Conservation (phyloP, 2,888 invertebrate species). For the Agapostemon virescens region DNA sequence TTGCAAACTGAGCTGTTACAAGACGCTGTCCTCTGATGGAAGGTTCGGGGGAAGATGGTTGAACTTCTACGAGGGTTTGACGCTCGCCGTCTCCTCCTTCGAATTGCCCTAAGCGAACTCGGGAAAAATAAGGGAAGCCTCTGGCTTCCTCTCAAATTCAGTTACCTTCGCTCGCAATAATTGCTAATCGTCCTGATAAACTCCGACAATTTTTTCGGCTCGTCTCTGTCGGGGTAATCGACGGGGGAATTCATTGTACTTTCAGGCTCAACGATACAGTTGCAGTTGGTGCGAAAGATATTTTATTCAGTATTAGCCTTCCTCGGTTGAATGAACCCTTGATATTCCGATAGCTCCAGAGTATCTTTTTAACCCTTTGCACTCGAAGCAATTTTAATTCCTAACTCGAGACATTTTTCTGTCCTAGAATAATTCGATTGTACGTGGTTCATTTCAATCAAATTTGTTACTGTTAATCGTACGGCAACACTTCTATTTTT, state of each 20-base stretch:
- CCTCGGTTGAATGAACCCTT: too few species aligned
- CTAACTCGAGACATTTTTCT: too few species aligned
- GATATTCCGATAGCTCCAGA: too few species aligned
- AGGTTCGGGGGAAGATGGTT: slow-evolving; percentile 62
- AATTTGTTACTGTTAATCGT: too few species aligned
- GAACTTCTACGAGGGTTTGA: slow-evolving; percentile 63
- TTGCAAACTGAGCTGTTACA: slow-evolving; percentile 64
- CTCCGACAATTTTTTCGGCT: background rate
- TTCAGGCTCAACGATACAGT: too few species aligned
- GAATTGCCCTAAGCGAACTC: slow-evolving; percentile 53
- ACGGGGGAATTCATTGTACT: background rate
- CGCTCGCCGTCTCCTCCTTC: slow-evolving; percentile 55
- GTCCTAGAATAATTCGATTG: too few species aligned
- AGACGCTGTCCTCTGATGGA: slow-evolving; percentile 37
- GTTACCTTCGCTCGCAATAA: background rate
- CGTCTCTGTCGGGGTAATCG: background rate
- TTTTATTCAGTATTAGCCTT: too few species aligned
- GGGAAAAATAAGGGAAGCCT: slow-evolving; percentile 37
- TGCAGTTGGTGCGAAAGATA: too few species aligned
- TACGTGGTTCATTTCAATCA: too few species aligned
- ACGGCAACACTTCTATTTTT: too few species aligned
- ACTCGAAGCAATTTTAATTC: too few species aligned
- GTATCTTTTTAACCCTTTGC: too few species aligned
- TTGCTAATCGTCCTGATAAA: background rate
- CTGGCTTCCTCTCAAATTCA: slow-evolving; percentile 2